Evolutionary conservation across 2,113 vertebrate genomes (phyloP), one percentile per base, ranked within the genome.

Genomic region (Oncorhynchus clarkii): DNA sequence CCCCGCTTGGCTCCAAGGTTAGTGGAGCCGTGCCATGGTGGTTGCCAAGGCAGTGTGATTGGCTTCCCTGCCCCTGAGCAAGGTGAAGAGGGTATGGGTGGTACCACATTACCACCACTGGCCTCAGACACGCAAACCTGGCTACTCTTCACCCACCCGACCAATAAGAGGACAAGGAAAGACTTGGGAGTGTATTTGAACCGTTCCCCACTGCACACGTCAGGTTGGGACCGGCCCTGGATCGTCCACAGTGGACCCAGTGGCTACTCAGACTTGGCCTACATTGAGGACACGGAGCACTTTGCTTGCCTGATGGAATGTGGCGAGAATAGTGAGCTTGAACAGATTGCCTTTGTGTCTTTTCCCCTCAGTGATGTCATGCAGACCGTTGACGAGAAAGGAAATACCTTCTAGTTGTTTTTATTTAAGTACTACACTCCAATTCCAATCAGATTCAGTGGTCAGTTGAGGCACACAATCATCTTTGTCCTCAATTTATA

Each of bases 41-140:
- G 97, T 0, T 99, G 97, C 60, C 97, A 99, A 45, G 97, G 97
- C 49, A 99, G 97, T 49, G 92, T 99, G 48, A 87, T 99, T 34
- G 94, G 95, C 78, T 98, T 98, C 22, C 66, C 65, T 0, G 85
- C 93, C 14, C 92, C 93, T 0, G 9, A 20, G 0, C 86, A 85
- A 1, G 49, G 49, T 16, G 70, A 82, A 0, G 86, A 89, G n/a
- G 86, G 80, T 76, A 82, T 87, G 80, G 86, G 84, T 0, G 88
- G 86, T 2, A 84, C 86, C 70, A 86, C 85, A 0, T 87, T 84
- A 0, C 85, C 87, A 1, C 88, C 89, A 2, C 14, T 88, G 75
- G 88, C 87, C 0, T 84, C 86, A 3, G 85, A 91, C 81, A 85
- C 90, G 0, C 91, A 91, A 9, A 85, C 91, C 0, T 97, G 96